phyloP scores from a whole-genome alignment of 2,797 vertebrate species.

The Loriculus beryllinus region DNA sequence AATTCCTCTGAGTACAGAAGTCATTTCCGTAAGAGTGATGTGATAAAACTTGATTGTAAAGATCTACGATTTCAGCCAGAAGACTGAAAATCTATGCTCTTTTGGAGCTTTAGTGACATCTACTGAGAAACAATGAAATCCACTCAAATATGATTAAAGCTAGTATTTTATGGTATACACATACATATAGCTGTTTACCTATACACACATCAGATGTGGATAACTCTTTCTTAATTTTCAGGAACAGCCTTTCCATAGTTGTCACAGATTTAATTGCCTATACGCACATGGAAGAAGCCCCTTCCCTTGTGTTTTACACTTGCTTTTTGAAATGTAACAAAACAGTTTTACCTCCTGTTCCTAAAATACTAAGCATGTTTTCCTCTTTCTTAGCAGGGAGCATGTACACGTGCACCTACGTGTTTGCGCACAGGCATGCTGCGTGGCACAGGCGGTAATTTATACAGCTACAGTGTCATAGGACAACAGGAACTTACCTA shows the following conservation, averaged over 20 bases:
- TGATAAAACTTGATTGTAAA: not conserved
- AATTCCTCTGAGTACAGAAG: not conserved
- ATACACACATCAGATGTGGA: not conserved
- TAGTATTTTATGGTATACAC: not conserved
- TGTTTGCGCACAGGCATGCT: accelerated
- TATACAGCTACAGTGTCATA: accelerated
- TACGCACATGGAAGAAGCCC: not conserved
- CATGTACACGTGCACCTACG: accelerated
- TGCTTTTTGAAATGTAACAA: not conserved
- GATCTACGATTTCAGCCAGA: not conserved
- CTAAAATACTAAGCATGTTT: not conserved
- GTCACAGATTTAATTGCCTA: not conserved
- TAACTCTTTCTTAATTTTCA: not conserved
- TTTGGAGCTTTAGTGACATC: conserved; percentile 46
- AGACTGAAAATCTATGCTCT: not conserved
- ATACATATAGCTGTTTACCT: not conserved
- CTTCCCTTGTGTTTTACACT: not conserved
- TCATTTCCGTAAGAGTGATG: not conserved
- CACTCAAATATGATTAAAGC: not conserved
- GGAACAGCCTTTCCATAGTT: not conserved
- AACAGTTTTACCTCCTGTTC: not conserved
- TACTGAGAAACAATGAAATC: conserved; percentile 24
- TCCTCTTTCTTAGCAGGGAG: not conserved
- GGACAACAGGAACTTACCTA: accelerated
- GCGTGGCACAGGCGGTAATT: accelerated